Conservation (phyloP, 2,797 vertebrate genomes). For the Acomys russatus region DNA sequence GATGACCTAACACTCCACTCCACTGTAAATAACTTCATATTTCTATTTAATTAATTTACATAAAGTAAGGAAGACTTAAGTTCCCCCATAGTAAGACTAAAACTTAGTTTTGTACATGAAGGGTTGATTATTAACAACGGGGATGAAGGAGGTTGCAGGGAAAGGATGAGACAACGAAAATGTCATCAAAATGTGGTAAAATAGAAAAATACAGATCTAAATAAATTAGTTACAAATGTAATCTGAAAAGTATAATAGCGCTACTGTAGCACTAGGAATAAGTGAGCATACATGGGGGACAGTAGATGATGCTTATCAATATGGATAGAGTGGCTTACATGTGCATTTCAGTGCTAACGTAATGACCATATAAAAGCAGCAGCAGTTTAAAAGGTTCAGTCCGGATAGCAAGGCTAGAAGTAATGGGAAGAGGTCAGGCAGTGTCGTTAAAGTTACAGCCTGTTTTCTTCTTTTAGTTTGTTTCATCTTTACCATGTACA, state of each 20-base stretch:
- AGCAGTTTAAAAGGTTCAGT: not conserved
- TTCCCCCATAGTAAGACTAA: not conserved
- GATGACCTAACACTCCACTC: not conserved
- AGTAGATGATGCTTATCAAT: not conserved
- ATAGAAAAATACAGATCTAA: not conserved
- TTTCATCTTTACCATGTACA: not conserved
- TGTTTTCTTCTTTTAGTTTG: not conserved
- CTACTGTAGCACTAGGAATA: not conserved
- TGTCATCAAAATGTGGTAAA: not conserved
- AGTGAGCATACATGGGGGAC: not conserved
- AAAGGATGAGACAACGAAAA: not conserved
- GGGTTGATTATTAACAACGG: not conserved
- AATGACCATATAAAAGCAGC: constrained; percentile 1
- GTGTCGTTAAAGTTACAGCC: not conserved
- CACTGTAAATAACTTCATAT: not conserved
- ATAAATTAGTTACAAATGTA: not conserved
- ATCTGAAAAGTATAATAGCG: constrained; percentile 29
- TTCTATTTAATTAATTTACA: constrained; percentile 44
- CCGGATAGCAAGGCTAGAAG: not conserved
- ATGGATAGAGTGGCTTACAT: not conserved
- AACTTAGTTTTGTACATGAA: not conserved
- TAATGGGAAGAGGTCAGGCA: not conserved
- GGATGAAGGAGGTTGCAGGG: not conserved
- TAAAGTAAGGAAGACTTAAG: not conserved
- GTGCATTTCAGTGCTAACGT: not conserved